Base-by-base conservation (phyloP, 2,888 invertebrate species). In the Subacronicta megacephala region DNA sequence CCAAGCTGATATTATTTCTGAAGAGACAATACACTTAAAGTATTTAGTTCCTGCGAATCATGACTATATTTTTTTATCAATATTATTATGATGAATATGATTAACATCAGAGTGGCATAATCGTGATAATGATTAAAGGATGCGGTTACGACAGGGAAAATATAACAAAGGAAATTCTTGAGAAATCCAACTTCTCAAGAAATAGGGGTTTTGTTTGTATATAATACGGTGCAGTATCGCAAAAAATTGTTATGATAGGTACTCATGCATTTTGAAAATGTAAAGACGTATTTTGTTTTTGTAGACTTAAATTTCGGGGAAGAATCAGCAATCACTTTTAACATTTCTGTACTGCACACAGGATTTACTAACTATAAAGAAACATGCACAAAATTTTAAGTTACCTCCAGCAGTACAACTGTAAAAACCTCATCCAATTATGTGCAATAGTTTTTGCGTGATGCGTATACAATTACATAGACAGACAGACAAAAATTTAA, bases 101-200 rank as follows among this genome's bases (percentile, higher is more conserved):
- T 49, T 6, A 40, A 15, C 47, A 67, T 44, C 40, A 52, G 12
- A 1, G 33, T 1, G 16, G 16, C 26, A 26, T 2, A 51, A 54
- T 68, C 64, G 62, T 68, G 62, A 61, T 42, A 2, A 7, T 15
- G 7, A 1, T 6, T 31, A 13, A 18, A 54, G 69, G 62, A 64
- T 68, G 64, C 35, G 64, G 64, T 64, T 49, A 31, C 3, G 3
- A 20, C n/a, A 37, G 18, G 69, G 37, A 54, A 63, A 63, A 54
- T 26, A 45, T 35, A 31, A 29, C 20, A 49, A 7, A n/a, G 12
- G 49, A 46, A 29, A 15, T 36, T 63, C 61, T 40, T 31, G 16
- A 46, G 15, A 43, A 59, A 26, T 33, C 15, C 5, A 17, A 20
- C 40, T 16, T 59, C 13, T 38, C 3, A 35, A 41, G 43, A 61